Percentiles rank a stretch among this genome's conserved stretches.
phyloP scores from a whole-genome alignment of 2,113 vertebrate genomes.

The Chionomys nivalis region DNA sequence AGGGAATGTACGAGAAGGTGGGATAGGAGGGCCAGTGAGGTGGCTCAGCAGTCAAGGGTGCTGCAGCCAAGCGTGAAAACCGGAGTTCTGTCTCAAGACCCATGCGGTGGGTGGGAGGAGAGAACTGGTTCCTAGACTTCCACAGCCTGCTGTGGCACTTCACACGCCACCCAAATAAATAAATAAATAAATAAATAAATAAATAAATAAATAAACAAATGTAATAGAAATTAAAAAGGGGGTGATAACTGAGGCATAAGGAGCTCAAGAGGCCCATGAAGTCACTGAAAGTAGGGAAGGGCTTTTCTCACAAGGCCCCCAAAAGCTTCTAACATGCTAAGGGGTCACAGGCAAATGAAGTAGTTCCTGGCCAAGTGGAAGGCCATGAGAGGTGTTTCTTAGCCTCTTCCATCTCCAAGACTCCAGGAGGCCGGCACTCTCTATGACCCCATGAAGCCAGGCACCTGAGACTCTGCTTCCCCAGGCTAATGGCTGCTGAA shows the following conservation, averaged over 20 bases:
- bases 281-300: neutral
- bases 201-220: neutral
- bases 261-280: neutral
- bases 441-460: conserved; percentile 12
- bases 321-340: neutral
- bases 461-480: neutral
- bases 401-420: neutral
- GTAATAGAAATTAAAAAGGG: neutral
- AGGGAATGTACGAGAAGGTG: neutral
- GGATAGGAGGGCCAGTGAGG: no score
- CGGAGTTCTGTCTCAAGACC: neutral
- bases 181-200: no score
- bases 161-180: neutral
- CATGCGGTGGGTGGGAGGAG: neutral
- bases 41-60: neutral
- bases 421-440: neutral
- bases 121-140: neutral
- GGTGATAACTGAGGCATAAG: neutral
- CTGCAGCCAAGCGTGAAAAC: neutral
- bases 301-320: neutral
- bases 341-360: neutral
- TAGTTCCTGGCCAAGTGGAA: neutral
- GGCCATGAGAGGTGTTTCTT: neutral
- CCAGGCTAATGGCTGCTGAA: neutral
- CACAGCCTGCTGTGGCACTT: neutral